Conservation (phyloP, 2,888 invertebrate genomes). For the Brachynemurus nebulosus region DNA sequence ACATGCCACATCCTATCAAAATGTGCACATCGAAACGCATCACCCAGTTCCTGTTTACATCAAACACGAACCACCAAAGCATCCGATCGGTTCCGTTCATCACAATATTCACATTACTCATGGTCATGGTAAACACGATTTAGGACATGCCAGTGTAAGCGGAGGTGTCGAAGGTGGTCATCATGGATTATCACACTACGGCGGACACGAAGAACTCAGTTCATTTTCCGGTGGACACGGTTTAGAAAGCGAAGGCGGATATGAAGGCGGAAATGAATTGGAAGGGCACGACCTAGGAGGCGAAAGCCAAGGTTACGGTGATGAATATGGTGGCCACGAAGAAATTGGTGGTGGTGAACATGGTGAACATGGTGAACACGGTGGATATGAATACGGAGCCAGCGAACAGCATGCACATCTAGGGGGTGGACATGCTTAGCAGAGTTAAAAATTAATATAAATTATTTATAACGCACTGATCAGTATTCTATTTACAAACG, state of each 20-base stretch:
- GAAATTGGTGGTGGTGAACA: slow-evolving; percentile 6
- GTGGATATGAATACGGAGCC: neutral
- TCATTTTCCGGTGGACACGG: neutral
- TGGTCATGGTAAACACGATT: slow-evolving; percentile 24
- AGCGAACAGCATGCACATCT: neutral
- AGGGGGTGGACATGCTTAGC: neutral
- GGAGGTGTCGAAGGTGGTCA: slow-evolving; percentile 1
- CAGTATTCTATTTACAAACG: neutral
- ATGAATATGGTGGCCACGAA: slow-evolving; percentile 8
- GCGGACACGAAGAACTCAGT: neutral
- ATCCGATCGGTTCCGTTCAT: slow-evolving; percentile 49
- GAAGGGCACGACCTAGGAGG: slow-evolving; percentile 6
- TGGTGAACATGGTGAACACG: slow-evolving; percentile 6
- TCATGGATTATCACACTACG: neutral
- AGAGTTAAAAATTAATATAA: neutral
- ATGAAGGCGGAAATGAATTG: too few relatives aligned
- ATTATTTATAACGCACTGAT: neutral
- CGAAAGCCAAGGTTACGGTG: too few relatives aligned
- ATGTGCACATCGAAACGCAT: slow-evolving; percentile 54
- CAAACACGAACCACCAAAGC: slow-evolving; percentile 47
- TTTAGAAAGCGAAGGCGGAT: neutral
- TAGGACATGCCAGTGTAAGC: slow-evolving; percentile 21
- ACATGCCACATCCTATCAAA: slow-evolving; percentile 55
- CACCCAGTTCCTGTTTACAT: slow-evolving; percentile 55
- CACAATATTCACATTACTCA: slow-evolving; percentile 31